Evolutionary conservation across 2,888 invertebrate genomes (phyloP).

Genomic region (Drosophila mimica): DNA sequence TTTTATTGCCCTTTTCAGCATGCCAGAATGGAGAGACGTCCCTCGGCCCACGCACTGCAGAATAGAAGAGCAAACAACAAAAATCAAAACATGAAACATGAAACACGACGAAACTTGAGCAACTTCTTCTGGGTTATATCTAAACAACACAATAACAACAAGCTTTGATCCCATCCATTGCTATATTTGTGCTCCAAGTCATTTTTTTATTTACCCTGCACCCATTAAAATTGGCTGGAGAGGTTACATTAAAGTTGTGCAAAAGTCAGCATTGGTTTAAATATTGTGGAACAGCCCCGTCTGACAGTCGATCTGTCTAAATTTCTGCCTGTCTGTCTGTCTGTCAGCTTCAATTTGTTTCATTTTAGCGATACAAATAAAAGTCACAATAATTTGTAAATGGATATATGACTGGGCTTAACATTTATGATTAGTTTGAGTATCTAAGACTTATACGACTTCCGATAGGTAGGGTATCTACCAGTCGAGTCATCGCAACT

Average conservation of each 20-base stretch:
- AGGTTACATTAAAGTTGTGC: not conserved
- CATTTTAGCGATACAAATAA: not conserved
- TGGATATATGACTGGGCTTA: not conserved
- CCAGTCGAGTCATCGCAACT: not conserved
- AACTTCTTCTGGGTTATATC: slow-evolving; percentile 4
- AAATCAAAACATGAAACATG: slow-evolving; percentile 44
- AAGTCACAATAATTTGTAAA: not conserved
- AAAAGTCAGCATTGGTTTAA: not conserved
- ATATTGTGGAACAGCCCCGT: not conserved
- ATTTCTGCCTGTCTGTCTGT: not conserved
- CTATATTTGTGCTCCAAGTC: not conserved
- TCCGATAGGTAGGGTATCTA: not conserved
- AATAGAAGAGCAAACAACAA: slow-evolving; percentile 52
- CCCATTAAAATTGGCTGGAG: not conserved
- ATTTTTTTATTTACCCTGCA: not conserved
- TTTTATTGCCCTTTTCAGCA: slow-evolving; percentile 62
- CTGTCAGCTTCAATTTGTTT: not conserved
- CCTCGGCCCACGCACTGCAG: slow-evolving; percentile 38
- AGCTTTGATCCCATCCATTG: slow-evolving; percentile 21
- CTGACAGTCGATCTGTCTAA: not conserved
- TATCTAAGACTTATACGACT: not conserved
- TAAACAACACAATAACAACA: slow-evolving; percentile 6
- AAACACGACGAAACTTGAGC: slow-evolving; percentile 7
- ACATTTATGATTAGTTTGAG: not conserved
- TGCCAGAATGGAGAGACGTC: slow-evolving; percentile 26